Conservation (phyloP, 2,888 invertebrate genomes). For the Periphyllus acericola region DNA sequence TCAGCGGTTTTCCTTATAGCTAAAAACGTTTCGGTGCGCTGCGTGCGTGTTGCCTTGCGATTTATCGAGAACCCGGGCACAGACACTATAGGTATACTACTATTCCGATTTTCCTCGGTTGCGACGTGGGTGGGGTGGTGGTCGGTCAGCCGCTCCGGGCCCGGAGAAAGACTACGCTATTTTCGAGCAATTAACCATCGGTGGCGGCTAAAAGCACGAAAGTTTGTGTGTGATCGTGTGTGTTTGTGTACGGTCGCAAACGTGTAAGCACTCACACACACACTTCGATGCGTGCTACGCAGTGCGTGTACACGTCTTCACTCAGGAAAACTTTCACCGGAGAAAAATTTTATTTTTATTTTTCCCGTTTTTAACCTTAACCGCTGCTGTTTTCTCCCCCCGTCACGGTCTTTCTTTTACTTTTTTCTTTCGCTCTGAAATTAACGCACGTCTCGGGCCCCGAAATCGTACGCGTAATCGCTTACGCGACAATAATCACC, state of each 20-base stretch:
- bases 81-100: background rate
- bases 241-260: background rate
- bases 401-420: background rate
- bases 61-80: background rate
- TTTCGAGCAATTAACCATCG: slow-evolving; percentile 38
- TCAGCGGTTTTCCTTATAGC: background rate
- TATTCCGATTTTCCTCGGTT: background rate
- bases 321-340: slow-evolving; percentile 1
- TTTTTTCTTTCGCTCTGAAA: background rate
- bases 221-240: background rate
- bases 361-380: background rate
- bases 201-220: background rate
- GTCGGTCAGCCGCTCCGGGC: background rate
- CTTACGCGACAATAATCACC: background rate
- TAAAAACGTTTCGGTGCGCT: background rate
- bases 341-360: slow-evolving; percentile 5
- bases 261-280: background rate
- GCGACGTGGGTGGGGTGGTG: background rate
- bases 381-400: background rate
- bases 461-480: background rate
- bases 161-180: background rate
- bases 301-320: background rate
- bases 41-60: background rate
- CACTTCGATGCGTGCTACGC: background rate
- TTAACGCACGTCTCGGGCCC: background rate